phyloP scores from a whole-genome alignment of 2,113 vertebrate species.

The Chelonoidis abingdonii region DNA sequence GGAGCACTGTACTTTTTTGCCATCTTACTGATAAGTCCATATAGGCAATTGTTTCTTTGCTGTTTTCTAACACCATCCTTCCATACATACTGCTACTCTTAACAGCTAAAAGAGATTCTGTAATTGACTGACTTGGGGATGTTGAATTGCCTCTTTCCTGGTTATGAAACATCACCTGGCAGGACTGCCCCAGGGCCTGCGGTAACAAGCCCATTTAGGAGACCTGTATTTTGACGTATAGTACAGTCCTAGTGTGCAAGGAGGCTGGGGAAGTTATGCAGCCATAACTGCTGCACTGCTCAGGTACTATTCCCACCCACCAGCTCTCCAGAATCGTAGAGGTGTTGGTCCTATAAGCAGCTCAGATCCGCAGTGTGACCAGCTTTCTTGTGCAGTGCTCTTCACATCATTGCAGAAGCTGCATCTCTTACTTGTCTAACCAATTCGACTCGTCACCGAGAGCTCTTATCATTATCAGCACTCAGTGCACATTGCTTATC shows the following conservation, averaged over 20 bases:
- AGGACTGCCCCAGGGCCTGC: slow-evolving; percentile 45
- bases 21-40: slow-evolving; percentile 48
- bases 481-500: fast-evolving
- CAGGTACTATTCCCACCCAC: background rate
- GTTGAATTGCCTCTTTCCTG: slow-evolving; percentile 37
- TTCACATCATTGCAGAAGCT: background rate
- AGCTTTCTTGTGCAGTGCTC: background rate
- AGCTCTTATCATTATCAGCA: background rate
- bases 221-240: background rate
- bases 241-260: background rate
- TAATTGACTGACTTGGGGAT: slow-evolving; percentile 33
- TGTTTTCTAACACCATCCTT: slow-evolving; percentile 55
- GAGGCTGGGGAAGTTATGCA: background rate
- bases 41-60: slow-evolving; percentile 49
- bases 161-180: slow-evolving; percentile 26
- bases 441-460: background rate
- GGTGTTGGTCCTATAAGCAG: background rate
- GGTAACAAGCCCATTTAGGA: background rate
- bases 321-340: background rate
- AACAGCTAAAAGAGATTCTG: slow-evolving; percentile 55
- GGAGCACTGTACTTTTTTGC: slow-evolving; percentile 50
- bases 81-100: slow-evolving; percentile 52
- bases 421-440: background rate
- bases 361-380: background rate
- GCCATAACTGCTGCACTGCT: fast-evolving